Evolutionary conservation across 2,888 invertebrate species (phyloP).

Genomic region (Prenolepis imparis): DNA sequence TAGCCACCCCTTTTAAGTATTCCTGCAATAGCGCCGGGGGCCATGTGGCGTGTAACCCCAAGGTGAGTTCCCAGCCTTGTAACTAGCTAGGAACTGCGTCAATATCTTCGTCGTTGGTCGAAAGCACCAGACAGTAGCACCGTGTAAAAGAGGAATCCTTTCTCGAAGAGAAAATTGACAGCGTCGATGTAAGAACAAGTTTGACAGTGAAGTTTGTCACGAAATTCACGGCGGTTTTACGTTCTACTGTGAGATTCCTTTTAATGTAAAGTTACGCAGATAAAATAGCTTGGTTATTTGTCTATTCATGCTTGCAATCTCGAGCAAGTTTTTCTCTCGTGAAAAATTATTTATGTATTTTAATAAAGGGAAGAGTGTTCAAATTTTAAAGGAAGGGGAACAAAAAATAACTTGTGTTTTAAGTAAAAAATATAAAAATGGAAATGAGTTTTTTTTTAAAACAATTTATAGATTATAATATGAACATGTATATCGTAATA

Average conservation of each 20-base stretch:
- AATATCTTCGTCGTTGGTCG: conserved; percentile 59
- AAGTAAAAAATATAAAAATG: not conserved
- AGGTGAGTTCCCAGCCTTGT: conserved; percentile 46
- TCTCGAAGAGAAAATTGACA: conserved; percentile 7
- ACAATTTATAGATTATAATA: not conserved
- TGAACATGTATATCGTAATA: not conserved
- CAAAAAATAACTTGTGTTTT: not conserved
- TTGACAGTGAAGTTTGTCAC: conserved; percentile 5
- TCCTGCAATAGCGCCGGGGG: conserved; percentile 76
- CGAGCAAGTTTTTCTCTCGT: not conserved
- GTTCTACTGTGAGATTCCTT: not conserved
- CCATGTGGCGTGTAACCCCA: conserved; percentile 74
- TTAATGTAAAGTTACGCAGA: conserved; percentile 24
- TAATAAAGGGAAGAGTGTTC: conserved; percentile 36
- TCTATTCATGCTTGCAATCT: conserved; percentile 27
- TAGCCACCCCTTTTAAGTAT: conserved; percentile 71
- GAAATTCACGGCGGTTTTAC: conserved; percentile 6
- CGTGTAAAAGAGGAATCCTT: conserved; percentile 41
- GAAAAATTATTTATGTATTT: conserved; percentile 55
- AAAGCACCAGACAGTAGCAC: conserved; percentile 39
- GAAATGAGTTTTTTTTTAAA: not conserved
- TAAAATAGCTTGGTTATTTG: conserved; percentile 24
- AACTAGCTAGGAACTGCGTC: conserved; percentile 60
- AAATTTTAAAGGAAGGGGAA: conserved; percentile 29
- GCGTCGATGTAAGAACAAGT: conserved; percentile 35